These are phyloP conservation scores for Leucoma salicis DNA, from an alignment of 2,888 invertebrate species.

Conservation along the genomic window DNA sequence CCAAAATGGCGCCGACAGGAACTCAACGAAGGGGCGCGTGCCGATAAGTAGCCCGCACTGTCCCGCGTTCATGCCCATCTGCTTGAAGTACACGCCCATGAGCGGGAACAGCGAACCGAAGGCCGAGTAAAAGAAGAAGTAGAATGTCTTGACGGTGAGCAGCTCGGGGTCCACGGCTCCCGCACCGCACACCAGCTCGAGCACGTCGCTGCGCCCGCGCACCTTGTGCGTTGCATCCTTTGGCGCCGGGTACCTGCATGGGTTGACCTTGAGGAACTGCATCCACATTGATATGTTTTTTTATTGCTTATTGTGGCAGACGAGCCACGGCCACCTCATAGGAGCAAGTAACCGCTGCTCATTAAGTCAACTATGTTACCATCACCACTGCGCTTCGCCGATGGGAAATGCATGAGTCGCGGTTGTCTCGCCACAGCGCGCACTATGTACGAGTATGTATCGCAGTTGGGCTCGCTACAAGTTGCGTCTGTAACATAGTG, in stretches of 20 bases:
- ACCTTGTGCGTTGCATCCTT: constrained; percentile 95
- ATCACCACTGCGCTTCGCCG: no score
- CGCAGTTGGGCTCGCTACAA: no score
- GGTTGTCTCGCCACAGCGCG: no score
- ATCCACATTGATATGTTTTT: no score
- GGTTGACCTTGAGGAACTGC: no score
- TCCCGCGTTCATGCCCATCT: constrained; percentile 99
- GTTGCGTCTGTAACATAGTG: no score
- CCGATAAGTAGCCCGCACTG: constrained; percentile 98
- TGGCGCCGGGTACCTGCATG: constrained; percentile 89
- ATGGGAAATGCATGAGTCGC: no score
- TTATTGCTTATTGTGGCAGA: no score
- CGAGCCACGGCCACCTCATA: no score
- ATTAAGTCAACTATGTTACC: no score
- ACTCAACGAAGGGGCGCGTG: constrained; percentile 97
- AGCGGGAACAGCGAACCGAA: constrained; percentile 99
- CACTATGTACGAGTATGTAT: no score
- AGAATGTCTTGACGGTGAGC: constrained; percentile 97
- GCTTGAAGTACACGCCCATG: constrained; percentile 99
- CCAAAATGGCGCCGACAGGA: constrained; percentile 99
- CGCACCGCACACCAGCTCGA: constrained; percentile 92
- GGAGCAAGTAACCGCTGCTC: no score
- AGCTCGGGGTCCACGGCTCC: constrained; percentile 93
- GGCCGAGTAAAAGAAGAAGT: constrained; percentile 99
- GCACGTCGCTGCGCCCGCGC: constrained; percentile 91